Base-by-base conservation (phyloP, 2,888 invertebrate genomes). In the Teinopalpus imperialis region DNA sequence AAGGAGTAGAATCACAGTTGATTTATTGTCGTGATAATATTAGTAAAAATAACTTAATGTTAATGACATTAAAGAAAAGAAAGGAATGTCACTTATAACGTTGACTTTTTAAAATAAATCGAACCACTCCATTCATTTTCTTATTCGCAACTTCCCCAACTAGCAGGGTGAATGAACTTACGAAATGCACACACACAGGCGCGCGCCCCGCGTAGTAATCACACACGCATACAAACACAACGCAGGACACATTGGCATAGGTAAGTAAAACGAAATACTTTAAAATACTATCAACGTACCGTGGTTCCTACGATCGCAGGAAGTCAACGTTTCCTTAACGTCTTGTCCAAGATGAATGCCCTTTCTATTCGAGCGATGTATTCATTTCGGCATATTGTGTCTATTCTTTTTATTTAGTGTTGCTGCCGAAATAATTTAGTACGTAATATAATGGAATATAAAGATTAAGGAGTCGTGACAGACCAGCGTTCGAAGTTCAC, bases 151-250 rank as follows among this genome's bases (percentile, higher is more conserved):
- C 86, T 86, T 86, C 85, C 86, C 87, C 79, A 87, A 87, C 86
- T 83, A 74, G 70, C 70, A 72, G 77, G 87, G 83, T 86, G 86
- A 87, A 86, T 63, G 87, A 83, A 83, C 87, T 81, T 72, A 86
- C 87, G 85, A 87, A 87, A 87, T 83, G 80, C 78, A 77, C 72
- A 70, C 89, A 74, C 56, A 60, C 64, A 51, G 52, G 43, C 51
- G 48, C 47, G 37, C 36, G 29, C 35, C 10, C 6, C 29, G 21
- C 13, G 8, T 5, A 30, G 5, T 26, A 3, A 8, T 24, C 47
- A 51, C 52, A 50, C 57, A 53, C 52, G 57, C 61, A 62, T 60
- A 47, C 66, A 60, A 60, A 59, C 56, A 56, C 74, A 77, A 71
- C 65, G 53, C 68, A 66, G 63, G 65, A 67, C 68, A 68, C 61